Percentiles rank a stretch among this genome's conserved stretches.
phyloP scores from a whole-genome alignment of 1,140 invertebrate genomes.

The Limonius californicus region DNA sequence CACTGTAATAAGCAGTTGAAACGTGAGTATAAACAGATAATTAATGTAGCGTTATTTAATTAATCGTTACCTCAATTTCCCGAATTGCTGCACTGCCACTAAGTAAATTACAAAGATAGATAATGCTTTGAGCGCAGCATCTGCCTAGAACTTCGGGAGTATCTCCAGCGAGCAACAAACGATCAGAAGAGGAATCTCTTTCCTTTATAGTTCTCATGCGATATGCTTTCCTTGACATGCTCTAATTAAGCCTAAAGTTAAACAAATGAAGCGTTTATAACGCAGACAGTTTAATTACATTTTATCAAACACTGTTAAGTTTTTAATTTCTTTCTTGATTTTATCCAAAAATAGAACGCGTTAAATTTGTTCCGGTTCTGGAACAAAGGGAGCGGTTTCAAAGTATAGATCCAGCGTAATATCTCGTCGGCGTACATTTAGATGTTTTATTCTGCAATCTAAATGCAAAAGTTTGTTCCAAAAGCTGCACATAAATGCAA shows the following conservation, averaged over 20 bases:
- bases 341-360: neutral
- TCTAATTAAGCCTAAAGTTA: neutral
- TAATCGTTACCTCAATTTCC: constrained; percentile 2
- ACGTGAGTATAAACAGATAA: constrained; percentile 11
- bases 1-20: no score
- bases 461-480: constrained; percentile 17
- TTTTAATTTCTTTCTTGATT: neutral
- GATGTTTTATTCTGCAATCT: constrained; percentile 18
- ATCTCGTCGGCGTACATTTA: constrained; percentile 16
- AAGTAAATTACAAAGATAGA: constrained; percentile 13
- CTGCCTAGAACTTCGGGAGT: neutral
- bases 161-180: neutral
- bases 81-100: constrained; percentile 17
- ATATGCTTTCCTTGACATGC: neutral
- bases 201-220: neutral
- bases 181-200: constrained; percentile 4
- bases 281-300: constrained; percentile 10
- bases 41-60: constrained; percentile 18
- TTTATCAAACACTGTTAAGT: neutral
- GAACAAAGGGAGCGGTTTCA: constrained; percentile 5
- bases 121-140: neutral
- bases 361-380: neutral
- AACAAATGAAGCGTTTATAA: constrained; percentile 7
- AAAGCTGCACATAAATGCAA: constrained; percentile 12
- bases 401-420: constrained; percentile 12